Conservation (phyloP, 2,113 vertebrate genomes). For the Macaca mulatta region DNA sequence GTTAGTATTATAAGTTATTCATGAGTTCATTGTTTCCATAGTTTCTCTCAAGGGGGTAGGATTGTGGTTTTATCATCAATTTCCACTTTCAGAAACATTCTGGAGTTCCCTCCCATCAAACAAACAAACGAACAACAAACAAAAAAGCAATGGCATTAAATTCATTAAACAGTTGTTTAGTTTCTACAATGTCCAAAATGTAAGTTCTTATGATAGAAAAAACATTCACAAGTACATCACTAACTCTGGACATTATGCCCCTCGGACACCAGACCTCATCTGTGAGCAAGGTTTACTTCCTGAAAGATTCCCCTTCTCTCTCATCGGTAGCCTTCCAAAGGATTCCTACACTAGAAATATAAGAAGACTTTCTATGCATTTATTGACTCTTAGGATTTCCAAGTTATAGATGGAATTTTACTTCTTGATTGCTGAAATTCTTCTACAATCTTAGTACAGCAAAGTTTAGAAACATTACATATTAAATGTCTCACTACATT, state of each 20-base stretch:
- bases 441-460: neutral
- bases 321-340: rapidly evolving
- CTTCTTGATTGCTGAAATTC: neutral
- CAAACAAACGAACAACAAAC: too few relatives aligned
- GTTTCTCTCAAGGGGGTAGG: neutral
- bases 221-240: neutral
- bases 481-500: neutral
- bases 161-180: neutral
- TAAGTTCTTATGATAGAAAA: neutral
- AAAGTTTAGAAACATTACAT: neutral
- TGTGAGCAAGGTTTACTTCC: neutral
- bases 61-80: neutral
- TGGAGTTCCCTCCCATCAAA: neutral
- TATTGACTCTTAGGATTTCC: neutral
- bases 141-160: neutral
- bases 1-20: neutral
- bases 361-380: neutral
- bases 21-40: too few relatives aligned
- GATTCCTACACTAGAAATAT: neutral
- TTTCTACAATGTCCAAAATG: neutral
- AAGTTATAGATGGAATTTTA: neutral
- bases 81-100: neutral
- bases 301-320: neutral
- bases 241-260: neutral
- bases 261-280: rapidly evolving